Evolutionary conservation across 2,888 invertebrate species (phyloP).

Genomic region (Alsophila aescularia): DNA sequence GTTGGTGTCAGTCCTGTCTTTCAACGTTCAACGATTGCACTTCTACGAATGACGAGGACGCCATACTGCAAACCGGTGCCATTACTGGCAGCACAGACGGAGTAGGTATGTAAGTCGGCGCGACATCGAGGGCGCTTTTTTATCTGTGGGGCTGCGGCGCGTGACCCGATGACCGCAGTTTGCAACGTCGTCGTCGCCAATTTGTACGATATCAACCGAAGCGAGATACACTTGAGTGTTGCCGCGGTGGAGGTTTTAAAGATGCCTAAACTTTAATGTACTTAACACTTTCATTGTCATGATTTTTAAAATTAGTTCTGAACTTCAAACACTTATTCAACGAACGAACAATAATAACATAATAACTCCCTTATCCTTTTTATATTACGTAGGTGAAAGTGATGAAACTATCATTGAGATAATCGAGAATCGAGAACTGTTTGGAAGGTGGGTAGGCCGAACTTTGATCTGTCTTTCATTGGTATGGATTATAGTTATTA

Average conservation of each 20-base stretch:
- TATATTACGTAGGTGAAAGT: too few relatives aligned
- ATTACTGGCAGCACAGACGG: slow-evolving; percentile 27
- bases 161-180: slow-evolving; percentile 62
- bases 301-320: too few relatives aligned
- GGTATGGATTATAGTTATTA: too few relatives aligned
- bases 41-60: background rate
- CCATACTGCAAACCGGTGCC: background rate
- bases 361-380: too few relatives aligned
- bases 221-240: slow-evolving; percentile 43
- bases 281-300: too few relatives aligned
- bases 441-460: too few relatives aligned
- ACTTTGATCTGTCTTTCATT: too few relatives aligned
- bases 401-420: too few relatives aligned
- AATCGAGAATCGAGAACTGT: too few relatives aligned
- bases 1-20: background rate
- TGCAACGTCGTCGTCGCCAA: slow-evolving; percentile 66
- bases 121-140: slow-evolving; percentile 51
- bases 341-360: too few relatives aligned
- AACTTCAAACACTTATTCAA: too few relatives aligned
- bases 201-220: slow-evolving; percentile 58
- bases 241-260: background rate
- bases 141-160: slow-evolving; percentile 51
- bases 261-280: background rate
- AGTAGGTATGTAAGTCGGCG: slow-evolving; percentile 29
- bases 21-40: background rate